Percentiles rank a stretch among this genome's conserved stretches.
Conservation (phyloP, 2,113 vertebrate species). For the Pandion haliaetus region DNA sequence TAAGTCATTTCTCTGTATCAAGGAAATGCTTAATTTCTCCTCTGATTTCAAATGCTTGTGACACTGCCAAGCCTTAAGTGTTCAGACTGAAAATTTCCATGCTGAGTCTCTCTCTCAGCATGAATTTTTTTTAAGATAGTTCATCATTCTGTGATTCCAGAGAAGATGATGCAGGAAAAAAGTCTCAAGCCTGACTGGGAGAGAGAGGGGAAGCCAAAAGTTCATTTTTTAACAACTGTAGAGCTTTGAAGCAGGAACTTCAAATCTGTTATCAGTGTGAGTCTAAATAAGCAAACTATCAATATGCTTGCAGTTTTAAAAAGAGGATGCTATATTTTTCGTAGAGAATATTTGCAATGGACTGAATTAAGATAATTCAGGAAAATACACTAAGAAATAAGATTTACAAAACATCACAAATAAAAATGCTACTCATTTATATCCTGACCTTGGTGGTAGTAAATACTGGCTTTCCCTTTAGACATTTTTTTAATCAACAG, state of each 20-base stretch:
- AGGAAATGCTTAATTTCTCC: background rate
- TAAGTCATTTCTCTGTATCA: background rate
- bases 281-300: background rate
- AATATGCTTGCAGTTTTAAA: background rate
- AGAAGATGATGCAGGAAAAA: background rate
- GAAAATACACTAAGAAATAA: background rate
- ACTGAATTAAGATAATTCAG: background rate
- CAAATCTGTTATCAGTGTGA: background rate
- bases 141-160: conserved; percentile 3
- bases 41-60: background rate
- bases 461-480: background rate
- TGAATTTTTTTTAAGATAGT: background rate
- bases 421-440: background rate
- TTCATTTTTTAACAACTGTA: background rate
- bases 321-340: background rate
- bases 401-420: background rate
- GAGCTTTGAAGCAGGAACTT: background rate
- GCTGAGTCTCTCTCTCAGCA: background rate
- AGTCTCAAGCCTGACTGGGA: background rate
- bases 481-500: background rate
- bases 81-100: background rate
- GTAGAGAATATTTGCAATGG: background rate
- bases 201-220: background rate
- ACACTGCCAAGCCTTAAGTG: background rate
- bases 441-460: background rate